Conservation (phyloP, 2,888 invertebrate species). For the Willowsia nigromaculata region DNA sequence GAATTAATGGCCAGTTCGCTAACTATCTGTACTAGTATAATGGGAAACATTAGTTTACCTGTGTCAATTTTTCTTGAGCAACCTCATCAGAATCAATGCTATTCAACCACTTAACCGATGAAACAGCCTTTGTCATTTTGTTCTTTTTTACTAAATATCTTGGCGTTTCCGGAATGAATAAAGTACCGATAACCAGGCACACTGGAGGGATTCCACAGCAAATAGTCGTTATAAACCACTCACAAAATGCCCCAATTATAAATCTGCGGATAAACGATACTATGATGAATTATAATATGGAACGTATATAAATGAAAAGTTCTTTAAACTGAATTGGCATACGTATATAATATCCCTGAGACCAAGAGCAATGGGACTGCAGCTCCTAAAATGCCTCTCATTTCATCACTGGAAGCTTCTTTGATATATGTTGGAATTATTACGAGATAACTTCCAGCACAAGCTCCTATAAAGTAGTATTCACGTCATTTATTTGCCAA, state of each 20-base stretch:
- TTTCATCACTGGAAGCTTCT: slow-evolving; percentile 91
- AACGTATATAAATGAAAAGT: not conserved
- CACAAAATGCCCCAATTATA: slow-evolving; percentile 85
- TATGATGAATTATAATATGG: not conserved
- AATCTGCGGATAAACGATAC: slow-evolving; percentile 60
- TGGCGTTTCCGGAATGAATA: slow-evolving; percentile 50
- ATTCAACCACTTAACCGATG: slow-evolving; percentile 13
- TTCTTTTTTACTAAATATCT: slow-evolving; percentile 26
- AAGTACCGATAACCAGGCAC: slow-evolving; percentile 6
- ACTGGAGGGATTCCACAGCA: slow-evolving; percentile 35
- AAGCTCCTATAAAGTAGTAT: slow-evolving; percentile 85
- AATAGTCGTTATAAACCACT: slow-evolving; percentile 80
- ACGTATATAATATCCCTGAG: slow-evolving; percentile 65
- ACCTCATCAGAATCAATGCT: not conserved
- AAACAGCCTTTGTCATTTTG: not conserved
- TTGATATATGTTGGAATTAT: slow-evolving; percentile 91
- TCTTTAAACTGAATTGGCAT: not conserved
- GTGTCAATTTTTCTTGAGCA: not conserved
- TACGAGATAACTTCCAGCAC: slow-evolving; percentile 91
- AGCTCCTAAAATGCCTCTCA: slow-evolving; percentile 85
- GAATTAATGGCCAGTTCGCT: too few species aligned
- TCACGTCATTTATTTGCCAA: too few species aligned
- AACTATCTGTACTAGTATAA: too few species aligned
- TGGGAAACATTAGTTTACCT: not conserved
- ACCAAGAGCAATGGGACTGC: slow-evolving; percentile 54